Evolutionary conservation across 2,113 vertebrate genomes (phyloP).

Genomic region (Oreochromis spilurus): DNA sequence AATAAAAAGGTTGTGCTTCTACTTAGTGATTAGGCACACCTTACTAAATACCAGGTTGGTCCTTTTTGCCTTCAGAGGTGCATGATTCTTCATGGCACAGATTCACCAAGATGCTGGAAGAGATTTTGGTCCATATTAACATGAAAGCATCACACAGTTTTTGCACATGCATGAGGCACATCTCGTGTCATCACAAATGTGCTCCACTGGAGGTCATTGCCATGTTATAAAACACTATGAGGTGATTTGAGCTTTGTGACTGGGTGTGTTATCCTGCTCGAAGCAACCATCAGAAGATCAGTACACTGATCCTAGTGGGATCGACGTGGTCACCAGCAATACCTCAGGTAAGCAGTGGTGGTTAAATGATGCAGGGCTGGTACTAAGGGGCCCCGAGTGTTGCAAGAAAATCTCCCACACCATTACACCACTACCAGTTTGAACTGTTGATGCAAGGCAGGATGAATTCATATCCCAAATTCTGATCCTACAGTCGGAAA

Average conservation of each 20-base stretch:
- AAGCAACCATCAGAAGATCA: background rate
- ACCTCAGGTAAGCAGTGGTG: background rate
- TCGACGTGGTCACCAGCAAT: background rate
- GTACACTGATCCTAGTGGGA: background rate
- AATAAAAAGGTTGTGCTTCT: background rate
- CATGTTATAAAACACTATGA: background rate
- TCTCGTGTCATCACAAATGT: background rate
- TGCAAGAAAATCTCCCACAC: background rate
- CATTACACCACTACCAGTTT: background rate
- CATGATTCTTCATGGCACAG: no score
- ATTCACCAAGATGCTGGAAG: no score
- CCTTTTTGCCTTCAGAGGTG: background rate
- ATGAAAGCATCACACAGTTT: background rate
- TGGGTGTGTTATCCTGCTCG: background rate
- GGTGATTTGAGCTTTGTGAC: background rate
- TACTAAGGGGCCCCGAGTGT: background rate
- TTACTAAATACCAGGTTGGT: background rate
- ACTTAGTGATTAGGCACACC: background rate
- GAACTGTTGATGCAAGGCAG: background rate
- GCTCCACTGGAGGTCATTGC: background rate
- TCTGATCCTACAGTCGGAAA: background rate
- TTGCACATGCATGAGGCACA: background rate
- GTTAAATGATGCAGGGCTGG: background rate
- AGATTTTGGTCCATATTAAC: no score
- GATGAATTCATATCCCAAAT: background rate